These are phyloP conservation scores for Myotis yumanensis DNA, from an alignment of 2,113 vertebrate species.

Conservation along the genomic window DNA sequence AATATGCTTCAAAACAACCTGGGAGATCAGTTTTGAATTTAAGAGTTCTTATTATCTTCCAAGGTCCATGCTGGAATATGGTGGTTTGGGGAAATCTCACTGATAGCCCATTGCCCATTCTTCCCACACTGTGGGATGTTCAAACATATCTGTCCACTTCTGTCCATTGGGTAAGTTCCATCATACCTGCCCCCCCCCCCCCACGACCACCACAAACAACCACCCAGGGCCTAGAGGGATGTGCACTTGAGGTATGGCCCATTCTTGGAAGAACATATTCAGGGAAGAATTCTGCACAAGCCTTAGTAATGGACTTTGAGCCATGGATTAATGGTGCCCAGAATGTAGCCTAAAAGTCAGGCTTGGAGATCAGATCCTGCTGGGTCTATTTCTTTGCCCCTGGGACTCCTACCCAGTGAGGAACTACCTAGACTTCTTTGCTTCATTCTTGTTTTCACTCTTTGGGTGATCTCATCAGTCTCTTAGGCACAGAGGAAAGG, in stretches of 20 bases:
- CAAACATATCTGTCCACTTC: neutral
- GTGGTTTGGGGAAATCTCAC: neutral
- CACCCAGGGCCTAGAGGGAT: neutral
- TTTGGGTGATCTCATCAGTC: neutral
- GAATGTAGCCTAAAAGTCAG: neutral
- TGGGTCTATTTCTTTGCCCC: neutral
- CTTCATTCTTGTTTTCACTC: neutral
- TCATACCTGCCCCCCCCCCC: fast-evolving
- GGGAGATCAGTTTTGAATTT: neutral
- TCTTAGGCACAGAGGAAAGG: neutral
- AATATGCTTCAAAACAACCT: neutral
- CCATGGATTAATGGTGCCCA: neutral
- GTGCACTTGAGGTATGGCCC: neutral
- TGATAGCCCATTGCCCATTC: fast-evolving
- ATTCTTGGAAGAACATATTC: neutral
- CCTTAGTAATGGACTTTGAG: neutral
- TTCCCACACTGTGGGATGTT: neutral
- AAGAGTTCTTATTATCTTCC: neutral
- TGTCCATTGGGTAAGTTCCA: neutral
- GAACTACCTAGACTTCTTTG: neutral
- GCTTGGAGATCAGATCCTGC: neutral
- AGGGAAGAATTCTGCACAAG: neutral
- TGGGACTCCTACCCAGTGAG: neutral
- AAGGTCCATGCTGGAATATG: neutral
- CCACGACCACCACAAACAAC: neutral